Conservation (phyloP, 2,113 vertebrate genomes). For the Upupa epops region DNA sequence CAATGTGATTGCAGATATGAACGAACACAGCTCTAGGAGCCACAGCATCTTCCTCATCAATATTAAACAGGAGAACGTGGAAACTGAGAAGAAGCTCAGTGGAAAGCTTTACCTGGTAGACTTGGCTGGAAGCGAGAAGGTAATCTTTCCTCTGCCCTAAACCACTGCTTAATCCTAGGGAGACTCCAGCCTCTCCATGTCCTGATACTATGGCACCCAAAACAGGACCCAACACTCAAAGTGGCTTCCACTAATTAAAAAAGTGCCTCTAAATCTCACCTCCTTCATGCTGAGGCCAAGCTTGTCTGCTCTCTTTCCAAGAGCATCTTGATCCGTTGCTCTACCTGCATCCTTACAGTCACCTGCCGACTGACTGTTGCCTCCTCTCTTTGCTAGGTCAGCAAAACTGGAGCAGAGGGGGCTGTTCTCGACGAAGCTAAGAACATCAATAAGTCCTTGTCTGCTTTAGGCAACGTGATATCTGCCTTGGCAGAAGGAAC, state of each 20-base stretch:
- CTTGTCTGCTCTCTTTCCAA: neutral
- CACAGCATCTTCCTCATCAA: constrained; percentile 97
- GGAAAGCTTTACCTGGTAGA: constrained; percentile 97
- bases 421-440: constrained; percentile 96
- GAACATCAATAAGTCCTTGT: constrained; percentile 99
- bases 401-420: constrained; percentile 97
- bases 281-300: neutral
- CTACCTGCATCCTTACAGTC: neutral
- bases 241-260: neutral
- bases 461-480: constrained; percentile 96
- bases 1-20: constrained; percentile 86
- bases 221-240: too few relatives aligned
- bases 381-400: constrained; percentile 82
- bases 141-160: constrained; percentile 30
- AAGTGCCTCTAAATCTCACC: fast-evolving
- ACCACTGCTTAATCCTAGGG: neutral
- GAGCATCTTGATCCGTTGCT: neutral
- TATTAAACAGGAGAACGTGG: constrained; percentile 96
- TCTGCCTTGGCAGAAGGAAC: constrained; percentile 95
- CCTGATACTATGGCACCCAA: too few relatives aligned
- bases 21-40: constrained; percentile 97
- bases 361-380: neutral
- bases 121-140: constrained; percentile 96
- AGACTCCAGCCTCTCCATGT: too few relatives aligned
- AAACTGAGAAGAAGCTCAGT: constrained; percentile 93